phyloP scores from a whole-genome alignment of 1,140 invertebrate genomes.

The Neodiprion virginianus region DNA sequence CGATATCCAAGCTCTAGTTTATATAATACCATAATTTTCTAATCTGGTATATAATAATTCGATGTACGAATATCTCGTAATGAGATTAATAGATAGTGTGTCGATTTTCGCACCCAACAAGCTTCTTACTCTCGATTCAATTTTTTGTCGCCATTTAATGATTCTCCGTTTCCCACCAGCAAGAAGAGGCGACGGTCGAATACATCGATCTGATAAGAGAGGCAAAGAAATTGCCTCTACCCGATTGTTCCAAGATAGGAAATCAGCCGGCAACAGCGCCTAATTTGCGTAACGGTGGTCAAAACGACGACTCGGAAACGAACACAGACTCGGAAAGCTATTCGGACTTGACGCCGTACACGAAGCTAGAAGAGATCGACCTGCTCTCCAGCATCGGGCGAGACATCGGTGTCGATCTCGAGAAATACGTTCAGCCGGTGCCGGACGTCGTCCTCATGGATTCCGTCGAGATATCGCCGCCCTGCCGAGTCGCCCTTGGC shows the following conservation, averaged over 20 bases:
- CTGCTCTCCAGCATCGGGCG: conserved; percentile 55
- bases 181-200: conserved; percentile 48
- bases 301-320: conserved; percentile 33
- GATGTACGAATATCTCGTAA: too few relatives aligned
- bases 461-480: conserved; percentile 30
- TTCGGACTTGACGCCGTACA: conserved; percentile 44
- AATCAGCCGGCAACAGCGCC: conserved; percentile 23
- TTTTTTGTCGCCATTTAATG: too few relatives aligned
- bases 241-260: conserved; percentile 42
- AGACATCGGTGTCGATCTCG: conserved; percentile 54
- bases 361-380: conserved; percentile 58
- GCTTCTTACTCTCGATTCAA: too few relatives aligned
- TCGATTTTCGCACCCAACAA: too few relatives aligned
- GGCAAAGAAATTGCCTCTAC: conserved; percentile 48
- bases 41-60: too few relatives aligned
- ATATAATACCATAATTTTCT: too few relatives aligned
- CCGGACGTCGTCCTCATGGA: conserved; percentile 58
- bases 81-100: too few relatives aligned
- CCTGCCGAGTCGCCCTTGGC: conserved; percentile 30
- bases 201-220: conserved; percentile 56
- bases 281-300: conserved; percentile 19
- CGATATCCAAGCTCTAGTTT: too few relatives aligned
- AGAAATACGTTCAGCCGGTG: conserved; percentile 56
- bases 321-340: conserved; percentile 45
- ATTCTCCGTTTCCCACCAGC: conserved; percentile 29